phyloP scores from a whole-genome alignment of 1,140 invertebrate genomes.

The Bilobella aurantiaca region DNA sequence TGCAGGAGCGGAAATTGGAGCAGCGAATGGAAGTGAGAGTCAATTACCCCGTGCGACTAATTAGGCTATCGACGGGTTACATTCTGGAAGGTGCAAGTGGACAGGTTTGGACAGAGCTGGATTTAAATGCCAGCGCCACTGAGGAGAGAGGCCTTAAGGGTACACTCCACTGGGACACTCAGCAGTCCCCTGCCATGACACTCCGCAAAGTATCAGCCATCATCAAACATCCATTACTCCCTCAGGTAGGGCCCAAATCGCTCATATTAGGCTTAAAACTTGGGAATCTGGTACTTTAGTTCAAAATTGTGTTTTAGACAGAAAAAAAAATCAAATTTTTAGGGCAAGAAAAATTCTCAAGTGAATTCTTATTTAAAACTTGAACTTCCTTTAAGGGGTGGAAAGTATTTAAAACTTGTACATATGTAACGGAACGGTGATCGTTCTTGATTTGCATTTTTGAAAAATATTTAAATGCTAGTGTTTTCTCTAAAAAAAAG shows the following conservation, averaged over 20 bases:
- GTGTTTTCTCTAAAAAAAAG: too few species aligned
- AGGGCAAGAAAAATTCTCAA: too few species aligned
- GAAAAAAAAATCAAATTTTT: too few species aligned
- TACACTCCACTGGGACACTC: constrained; percentile 12
- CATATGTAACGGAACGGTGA: too few species aligned
- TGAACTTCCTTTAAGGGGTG: too few species aligned
- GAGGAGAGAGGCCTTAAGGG: constrained; percentile 11
- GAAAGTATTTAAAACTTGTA: too few species aligned
- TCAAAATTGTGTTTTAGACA: background rate
- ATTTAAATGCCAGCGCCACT: constrained; percentile 24
- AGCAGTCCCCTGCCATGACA: background rate
- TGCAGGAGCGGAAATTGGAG: constrained; percentile 6
- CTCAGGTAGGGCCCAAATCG: constrained; percentile 10
- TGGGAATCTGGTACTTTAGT: background rate
- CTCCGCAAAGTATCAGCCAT: constrained; percentile 10
- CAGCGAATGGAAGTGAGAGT: constrained; percentile 13
- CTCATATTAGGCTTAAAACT: background rate
- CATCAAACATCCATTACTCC: constrained; percentile 25
- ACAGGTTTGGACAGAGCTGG: constrained; percentile 18
- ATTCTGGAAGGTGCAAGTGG: background rate
- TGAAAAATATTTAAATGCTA: too few species aligned
- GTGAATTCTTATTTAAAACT: background rate
- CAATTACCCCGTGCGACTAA: constrained; percentile 27
- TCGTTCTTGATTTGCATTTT: too few species aligned
- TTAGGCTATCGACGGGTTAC: constrained; percentile 19